A percentile compares a stretch with the other conserved stretches of the same genome.
Conservation (phyloP, 2,888 invertebrate species). For the Drosophila neutralis region DNA sequence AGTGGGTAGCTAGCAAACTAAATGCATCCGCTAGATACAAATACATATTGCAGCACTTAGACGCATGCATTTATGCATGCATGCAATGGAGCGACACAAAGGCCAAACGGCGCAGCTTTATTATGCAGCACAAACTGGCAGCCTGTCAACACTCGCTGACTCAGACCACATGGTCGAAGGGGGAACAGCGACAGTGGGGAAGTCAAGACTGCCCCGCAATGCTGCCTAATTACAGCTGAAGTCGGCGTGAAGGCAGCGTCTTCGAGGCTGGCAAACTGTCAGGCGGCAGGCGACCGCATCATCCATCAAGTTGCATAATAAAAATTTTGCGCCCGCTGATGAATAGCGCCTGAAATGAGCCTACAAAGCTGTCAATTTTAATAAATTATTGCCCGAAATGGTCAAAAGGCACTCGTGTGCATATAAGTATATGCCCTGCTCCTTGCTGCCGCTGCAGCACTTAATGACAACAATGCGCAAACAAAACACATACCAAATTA, state of each 20-base stretch:
- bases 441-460: constrained; percentile 51
- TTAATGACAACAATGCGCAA: constrained; percentile 78
- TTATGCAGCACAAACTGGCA: constrained; percentile 69
- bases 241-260: constrained; percentile 48
- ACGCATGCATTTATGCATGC: constrained; percentile 10
- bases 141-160: constrained; percentile 72
- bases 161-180: constrained; percentile 37
- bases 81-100: constrained; percentile 34
- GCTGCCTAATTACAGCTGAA: constrained; percentile 75
- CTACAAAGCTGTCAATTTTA: constrained; percentile 83
- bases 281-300: constrained; percentile 77
- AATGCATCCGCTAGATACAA: constrained; percentile 20
- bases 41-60: constrained; percentile 12
- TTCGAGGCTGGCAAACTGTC: constrained; percentile 58
- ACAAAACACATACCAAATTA: constrained; percentile 78
- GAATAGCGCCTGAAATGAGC: constrained; percentile 84
- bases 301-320: constrained; percentile 84
- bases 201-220: constrained; percentile 42
- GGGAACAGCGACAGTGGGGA: constrained; percentile 1
- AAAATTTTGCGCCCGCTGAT: constrained; percentile 81
- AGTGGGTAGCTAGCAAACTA: constrained; percentile 62
- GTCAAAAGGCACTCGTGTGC: constrained; percentile 31
- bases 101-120: constrained; percentile 64
- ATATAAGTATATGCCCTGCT: constrained; percentile 8
- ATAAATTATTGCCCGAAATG: constrained; percentile 81